Base-by-base conservation (phyloP, 2,888 invertebrate species). In the Oegoconia quadripuncta region DNA sequence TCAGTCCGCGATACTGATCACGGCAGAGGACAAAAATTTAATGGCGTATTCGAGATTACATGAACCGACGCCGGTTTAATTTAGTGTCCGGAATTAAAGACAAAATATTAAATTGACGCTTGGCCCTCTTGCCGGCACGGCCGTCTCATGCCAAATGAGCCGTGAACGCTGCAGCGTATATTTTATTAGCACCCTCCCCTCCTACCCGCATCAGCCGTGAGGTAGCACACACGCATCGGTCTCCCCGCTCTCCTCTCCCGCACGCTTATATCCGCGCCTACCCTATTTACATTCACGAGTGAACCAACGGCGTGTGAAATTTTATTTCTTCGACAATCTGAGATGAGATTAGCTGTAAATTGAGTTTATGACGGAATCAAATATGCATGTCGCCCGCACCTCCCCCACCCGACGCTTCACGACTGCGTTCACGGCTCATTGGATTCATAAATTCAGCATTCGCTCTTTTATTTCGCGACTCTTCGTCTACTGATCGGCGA, bases 241-340 rank as follows among this genome's bases (percentile, higher is more conserved):
- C 43, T 46, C 35, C 44, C 44, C 50, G 41, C 42, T 43, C 50
- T 41, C 42, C 35, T 48, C 17, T 29, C 22, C 11, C 33, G 32
- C 38, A 16, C 48, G 40, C 13, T 41, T 46, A 37, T 46, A 37
- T 44, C 44, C 48, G 55, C 67, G 62, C 64, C 62, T 61, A 50
- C 59, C 70, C 67, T 75, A 79, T 82, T 82, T 80, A 78, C 75
- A 78, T 76, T 77, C 73, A 70, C 71, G 71, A 72, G 65, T 62
- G 63, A 73, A 44, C 59, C 81, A 76, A 67, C 76, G 76, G 74
- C 64, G 81, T 76, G 78, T 79, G 78, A 84, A 81, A 86, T 83
- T 86, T 83, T 86, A 86, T 86, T 86, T 84, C 81, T 79, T 79
- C 80, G 80, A 82, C 83, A 84, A 84, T 86, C 83, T 80, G 74